A percentile compares a stretch with the other conserved stretches of the same genome.
Conservation (phyloP, 2,888 invertebrate species). For the Poecilobothrus nobilitatus region DNA sequence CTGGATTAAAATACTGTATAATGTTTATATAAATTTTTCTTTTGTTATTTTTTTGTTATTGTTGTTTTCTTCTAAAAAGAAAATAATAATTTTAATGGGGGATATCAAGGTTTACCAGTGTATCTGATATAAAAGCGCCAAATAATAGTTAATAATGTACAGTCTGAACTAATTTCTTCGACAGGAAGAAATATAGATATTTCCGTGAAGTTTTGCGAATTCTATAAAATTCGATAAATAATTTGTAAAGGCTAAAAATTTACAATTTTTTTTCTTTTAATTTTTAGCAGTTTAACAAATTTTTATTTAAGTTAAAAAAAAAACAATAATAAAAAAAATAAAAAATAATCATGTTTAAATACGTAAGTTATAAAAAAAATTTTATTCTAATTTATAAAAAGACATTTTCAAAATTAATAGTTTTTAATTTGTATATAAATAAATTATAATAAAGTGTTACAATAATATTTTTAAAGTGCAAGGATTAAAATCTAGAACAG, state of each 20-base stretch:
- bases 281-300: slow-evolving; percentile 4
- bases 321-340: too few species aligned
- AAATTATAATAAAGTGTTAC: too few species aligned
- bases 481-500: too few species aligned
- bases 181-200: neutral
- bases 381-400: too few species aligned
- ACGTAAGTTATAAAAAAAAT: neutral
- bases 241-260: slow-evolving; percentile 1
- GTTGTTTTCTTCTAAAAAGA: neutral
- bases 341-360: neutral
- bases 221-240: neutral
- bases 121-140: slow-evolving; percentile 3
- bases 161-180: slow-evolving; percentile 6
- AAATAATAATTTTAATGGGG: neutral
- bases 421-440: too few species aligned
- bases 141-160: neutral
- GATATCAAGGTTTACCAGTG: slow-evolving; percentile 2
- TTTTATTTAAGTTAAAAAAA: neutral
- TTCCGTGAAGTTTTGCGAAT: slow-evolving; percentile 1
- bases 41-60: too few species aligned
- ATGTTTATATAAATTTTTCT: neutral
- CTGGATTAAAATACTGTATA: neutral
- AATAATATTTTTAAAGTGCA: too few species aligned
- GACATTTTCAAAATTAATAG: too few species aligned
- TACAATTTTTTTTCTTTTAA: neutral